phyloP scores from a whole-genome alignment of 64 coral and sea anemone genomes.

The Exaiptasia diaphana region DNA sequence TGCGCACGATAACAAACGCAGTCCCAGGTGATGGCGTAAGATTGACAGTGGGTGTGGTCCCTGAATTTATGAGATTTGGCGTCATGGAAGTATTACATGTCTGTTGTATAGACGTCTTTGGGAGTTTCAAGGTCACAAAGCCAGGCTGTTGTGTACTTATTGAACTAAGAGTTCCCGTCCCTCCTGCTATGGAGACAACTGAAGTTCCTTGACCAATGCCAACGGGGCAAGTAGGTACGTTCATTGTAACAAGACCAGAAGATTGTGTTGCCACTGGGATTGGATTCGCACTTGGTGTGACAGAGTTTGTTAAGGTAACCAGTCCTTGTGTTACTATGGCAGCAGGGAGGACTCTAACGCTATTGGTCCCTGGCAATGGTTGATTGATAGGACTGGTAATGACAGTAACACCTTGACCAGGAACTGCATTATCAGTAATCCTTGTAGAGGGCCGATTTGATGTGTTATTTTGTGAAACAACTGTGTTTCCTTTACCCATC shows the following conservation, averaged over 20 bases:
- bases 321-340: background rate
- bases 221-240: background rate
- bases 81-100: background rate
- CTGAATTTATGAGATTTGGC: background rate
- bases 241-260: background rate
- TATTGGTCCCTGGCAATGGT: background rate
- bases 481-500: background rate
- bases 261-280: background rate
- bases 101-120: background rate
- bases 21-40: background rate
- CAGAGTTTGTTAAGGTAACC: background rate
- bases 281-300: background rate
- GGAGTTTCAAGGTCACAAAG: background rate
- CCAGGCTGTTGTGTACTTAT: background rate
- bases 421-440: background rate
- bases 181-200: too few species aligned
- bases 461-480: background rate
- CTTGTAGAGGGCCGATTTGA: background rate
- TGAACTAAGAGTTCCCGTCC: too few species aligned
- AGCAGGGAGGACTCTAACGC: background rate
- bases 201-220: background rate
- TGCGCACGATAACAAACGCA: constrained; percentile 11
- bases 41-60: background rate
- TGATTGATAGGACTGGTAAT: background rate
- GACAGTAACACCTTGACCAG: background rate